Evolutionary conservation across 1,140 invertebrate genomes (phyloP), one percentile per base, ranked within the genome.

Genomic region (Drosophila gunungcola): DNA sequence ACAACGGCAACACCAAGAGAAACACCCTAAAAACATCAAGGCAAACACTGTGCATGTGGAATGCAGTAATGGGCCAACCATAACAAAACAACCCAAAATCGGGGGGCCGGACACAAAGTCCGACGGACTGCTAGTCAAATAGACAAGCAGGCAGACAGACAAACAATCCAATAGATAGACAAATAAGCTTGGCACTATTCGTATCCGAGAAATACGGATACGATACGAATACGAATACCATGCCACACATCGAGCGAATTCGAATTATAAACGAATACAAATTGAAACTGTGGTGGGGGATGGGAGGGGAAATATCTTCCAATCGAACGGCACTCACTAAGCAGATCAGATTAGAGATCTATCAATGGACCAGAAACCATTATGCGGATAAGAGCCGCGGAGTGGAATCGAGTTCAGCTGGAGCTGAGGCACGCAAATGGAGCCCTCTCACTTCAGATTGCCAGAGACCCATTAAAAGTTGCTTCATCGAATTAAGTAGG

Each of bases 21-120:
- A 82, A 88, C 82, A 86, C 79, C 83, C 83, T 82, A 86, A 86
- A 84, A 86, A 86, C 83, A 86, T 86, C 83, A 86, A 86, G 83
- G 83, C 82, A 86, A 86, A 88, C 83, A 82, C 83, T 82, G 79
- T 73, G 82, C 83, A 88, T 86, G 80, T 86, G 82, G 82, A 86
- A 86, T 86, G 83, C 83, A 88, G 83, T 78, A 86, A 86, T 86
- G 82, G 65, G 82, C 83, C 83, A 86, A 82, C 64, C 78, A 88
- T 86, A 86, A 88, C 79, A 81, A 80, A 81, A 64, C 73, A 81
- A 76, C 73, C 42, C 29, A 67, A 51, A 58, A 77, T n/a, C 41
- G 41, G 46, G 51, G 42, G 65, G 39, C 36, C 13, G 42, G 48
- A 51, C 48, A 34, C 48, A 56, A 48, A 16, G 41, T 34, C 62